Evolutionary conservation across 1,140 invertebrate genomes (phyloP), one percentile per base, ranked within the genome.

Genomic region (Polypedilum pembai): DNA sequence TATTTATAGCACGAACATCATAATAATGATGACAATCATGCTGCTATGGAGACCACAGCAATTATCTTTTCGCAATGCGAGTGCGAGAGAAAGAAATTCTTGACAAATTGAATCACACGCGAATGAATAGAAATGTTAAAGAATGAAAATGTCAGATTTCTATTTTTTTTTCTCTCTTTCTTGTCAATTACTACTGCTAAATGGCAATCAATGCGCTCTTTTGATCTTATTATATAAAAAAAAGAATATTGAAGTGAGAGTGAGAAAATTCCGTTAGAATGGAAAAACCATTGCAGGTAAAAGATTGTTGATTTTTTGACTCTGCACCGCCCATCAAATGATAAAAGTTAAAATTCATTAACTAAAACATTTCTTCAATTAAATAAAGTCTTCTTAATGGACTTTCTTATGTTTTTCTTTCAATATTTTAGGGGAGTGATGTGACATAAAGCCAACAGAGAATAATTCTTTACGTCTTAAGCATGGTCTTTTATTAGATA

Each of bases 321-420:
- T 56, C 45, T n/a, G 24, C 24, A 56, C 12, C 45, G 45, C 45
- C 45, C 45, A 56, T 15, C 8, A 45, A 45, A 8, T 56, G 12
- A 56, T n/a, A 56, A 56, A n/a, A 56, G 45, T 56, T 56, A 56
- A 56, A 56, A 15, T 56, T 56, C 45, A 56, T 56, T 56, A 56
- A 56, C 45, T n/a, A 56, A 56, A 56, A 12, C 15, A 56, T 56
- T 12, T 56, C 45, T 56, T 33, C 24, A 33, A 33, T 33, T 33
- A 33, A 33, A 33, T 3, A 3, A 33, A 33, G 24, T 3, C 24
- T 33, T 33, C 24, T 33, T 33, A 33, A 33, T 33, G 24, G 24
- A 33, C 24, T 33, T 33, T 33, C 24, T 33, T 33, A 33, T 33
- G 24, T 33, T 33, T 33, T 33, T 33, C 24, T 33, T 33, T 33